phyloP scores from a whole-genome alignment of 2,797 vertebrate species.

The Glossophaga mutica region DNA sequence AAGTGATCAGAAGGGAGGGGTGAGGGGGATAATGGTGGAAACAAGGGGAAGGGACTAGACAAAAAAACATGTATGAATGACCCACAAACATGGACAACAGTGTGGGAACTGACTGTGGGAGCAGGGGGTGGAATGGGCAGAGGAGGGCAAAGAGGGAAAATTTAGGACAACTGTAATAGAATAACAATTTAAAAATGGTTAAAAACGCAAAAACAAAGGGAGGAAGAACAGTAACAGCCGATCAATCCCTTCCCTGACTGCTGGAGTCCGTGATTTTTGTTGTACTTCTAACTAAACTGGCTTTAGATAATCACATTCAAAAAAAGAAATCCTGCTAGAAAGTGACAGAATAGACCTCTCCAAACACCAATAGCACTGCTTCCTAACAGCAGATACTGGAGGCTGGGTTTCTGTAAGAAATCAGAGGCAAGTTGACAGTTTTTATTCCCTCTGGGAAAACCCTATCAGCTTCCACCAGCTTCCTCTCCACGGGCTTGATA shows the following conservation, averaged over 20 bases:
- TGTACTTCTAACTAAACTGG: neutral
- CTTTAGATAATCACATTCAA: neutral
- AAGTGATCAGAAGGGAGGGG: neutral
- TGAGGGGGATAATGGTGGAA: neutral
- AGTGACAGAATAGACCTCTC: neutral
- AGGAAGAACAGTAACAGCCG: neutral
- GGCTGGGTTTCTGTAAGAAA: neutral
- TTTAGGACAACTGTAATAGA: neutral
- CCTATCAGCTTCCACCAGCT: neutral
- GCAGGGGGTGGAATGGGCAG: neutral
- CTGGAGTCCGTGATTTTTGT: neutral
- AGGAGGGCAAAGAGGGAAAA: neutral
- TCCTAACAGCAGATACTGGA: neutral
- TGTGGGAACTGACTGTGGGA: neutral
- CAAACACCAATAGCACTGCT: neutral
- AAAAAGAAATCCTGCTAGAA: neutral
- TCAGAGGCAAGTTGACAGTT: neutral
- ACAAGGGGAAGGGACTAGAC: neutral
- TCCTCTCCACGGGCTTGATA: neutral
- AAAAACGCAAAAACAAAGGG: neutral
- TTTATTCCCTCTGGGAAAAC: neutral
- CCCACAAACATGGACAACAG: neutral
- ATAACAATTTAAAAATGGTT: neutral
- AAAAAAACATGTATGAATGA: neutral
- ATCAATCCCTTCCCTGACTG: neutral